phyloP scores from a whole-genome alignment of 2,113 vertebrate genomes.

The Archilochus colubris region DNA sequence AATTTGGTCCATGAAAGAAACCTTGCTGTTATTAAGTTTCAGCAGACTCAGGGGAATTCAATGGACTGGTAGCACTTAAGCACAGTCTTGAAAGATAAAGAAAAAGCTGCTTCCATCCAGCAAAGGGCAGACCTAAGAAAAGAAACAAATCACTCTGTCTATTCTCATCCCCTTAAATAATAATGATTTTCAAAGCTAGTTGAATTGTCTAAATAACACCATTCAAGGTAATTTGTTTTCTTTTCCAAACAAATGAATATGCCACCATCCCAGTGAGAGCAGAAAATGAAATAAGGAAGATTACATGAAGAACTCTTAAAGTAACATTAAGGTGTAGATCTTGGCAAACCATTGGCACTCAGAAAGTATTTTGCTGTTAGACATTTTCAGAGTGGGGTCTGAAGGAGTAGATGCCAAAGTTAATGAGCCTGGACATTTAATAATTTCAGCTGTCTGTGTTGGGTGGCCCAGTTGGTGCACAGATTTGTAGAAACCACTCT shows the following conservation, averaged over 20 bases:
- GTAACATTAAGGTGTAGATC: neutral
- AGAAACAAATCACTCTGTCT: neutral
- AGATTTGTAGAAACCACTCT: neutral
- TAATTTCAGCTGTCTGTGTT: neutral
- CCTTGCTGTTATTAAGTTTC: neutral
- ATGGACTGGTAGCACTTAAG: neutral
- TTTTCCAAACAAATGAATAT: neutral
- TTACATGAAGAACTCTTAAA: neutral
- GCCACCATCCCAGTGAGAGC: neutral
- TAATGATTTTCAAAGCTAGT: neutral
- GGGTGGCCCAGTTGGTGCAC: neutral
- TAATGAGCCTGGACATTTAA: neutral
- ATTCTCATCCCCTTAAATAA: neutral
- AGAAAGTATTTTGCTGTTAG: neutral
- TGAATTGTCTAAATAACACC: neutral
- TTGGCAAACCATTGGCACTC: neutral
- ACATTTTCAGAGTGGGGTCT: neutral
- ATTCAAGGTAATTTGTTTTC: neutral
- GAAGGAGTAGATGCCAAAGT: neutral
- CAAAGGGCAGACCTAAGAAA: neutral
- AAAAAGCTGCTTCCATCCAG: neutral
- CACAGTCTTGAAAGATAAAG: neutral
- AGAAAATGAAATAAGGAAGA: neutral
- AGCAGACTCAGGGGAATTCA: neutral
- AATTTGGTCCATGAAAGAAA: neutral